These are phyloP conservation scores for Pseudois nayaur DNA, from an alignment of 2,113 vertebrate species.

Conservation along the genomic window DNA sequence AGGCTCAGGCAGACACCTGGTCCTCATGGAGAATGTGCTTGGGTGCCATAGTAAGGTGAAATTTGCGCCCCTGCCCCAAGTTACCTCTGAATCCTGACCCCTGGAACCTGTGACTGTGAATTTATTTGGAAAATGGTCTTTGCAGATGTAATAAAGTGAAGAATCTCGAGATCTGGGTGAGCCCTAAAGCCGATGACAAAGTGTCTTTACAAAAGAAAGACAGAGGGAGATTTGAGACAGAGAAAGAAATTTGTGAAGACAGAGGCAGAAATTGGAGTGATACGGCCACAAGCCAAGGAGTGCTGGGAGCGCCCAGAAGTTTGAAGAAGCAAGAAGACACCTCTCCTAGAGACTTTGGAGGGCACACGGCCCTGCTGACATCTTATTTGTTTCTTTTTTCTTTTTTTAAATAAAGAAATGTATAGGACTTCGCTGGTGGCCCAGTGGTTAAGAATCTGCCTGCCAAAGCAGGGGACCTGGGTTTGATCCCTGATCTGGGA, in stretches of 20 bases:
- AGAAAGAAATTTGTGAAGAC: neutral
- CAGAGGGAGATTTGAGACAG: neutral
- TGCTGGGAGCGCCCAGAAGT: neutral
- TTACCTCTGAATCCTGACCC: neutral
- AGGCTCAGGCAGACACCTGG: neutral
- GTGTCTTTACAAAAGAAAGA: neutral
- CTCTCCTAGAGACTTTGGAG: neutral
- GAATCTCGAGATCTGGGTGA: neutral
- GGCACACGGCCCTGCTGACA: neutral
- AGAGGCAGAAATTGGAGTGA: neutral
- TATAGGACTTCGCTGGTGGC: neutral
- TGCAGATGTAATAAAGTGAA: neutral
- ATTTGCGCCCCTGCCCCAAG: rapidly evolving
- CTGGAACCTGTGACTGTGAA: neutral
- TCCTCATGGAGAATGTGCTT: neutral
- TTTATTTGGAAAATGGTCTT: neutral
- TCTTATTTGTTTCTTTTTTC: neutral
- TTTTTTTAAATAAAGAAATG: neutral
- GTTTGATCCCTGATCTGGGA: neutral
- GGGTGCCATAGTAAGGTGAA: neutral
- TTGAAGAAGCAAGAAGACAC: neutral
- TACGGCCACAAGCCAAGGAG: neutral
- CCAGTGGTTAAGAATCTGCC: neutral
- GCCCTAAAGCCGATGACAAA: neutral
- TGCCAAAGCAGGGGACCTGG: neutral